These are phyloP conservation scores for Cercocebus atys DNA, from an alignment of 2,113 vertebrate genomes.

Conservation along the genomic window DNA sequence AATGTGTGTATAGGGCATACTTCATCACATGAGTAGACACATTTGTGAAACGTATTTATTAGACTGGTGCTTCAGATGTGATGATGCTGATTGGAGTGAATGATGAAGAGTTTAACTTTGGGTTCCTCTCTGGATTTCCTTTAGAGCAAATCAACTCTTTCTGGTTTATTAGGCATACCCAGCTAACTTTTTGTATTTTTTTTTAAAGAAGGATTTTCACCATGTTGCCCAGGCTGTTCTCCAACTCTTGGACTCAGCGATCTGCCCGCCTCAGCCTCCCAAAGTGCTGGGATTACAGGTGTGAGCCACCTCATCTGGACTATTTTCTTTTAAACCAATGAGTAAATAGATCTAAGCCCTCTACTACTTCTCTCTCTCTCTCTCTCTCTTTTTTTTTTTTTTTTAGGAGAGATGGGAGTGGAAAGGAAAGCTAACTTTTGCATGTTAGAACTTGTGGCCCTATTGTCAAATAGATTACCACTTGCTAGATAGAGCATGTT, in stretches of 20 bases:
- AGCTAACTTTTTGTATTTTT: too few relatives aligned
- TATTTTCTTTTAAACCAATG: not conserved
- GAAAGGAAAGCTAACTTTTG: not conserved
- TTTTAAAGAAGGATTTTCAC: too few relatives aligned
- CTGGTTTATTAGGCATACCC: not conserved
- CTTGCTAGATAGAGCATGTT: not conserved
- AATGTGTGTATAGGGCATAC: not conserved
- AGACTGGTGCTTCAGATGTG: not conserved
- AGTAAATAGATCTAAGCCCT: not conserved
- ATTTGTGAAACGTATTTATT: slow-evolving; percentile 10
- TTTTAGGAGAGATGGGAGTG: not conserved
- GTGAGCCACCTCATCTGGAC: too few relatives aligned
- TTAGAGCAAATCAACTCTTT: not conserved
- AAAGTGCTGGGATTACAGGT: too few relatives aligned
- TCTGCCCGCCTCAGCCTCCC: too few relatives aligned
- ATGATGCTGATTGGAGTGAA: not conserved
- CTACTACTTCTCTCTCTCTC: not conserved
- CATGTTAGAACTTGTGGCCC: not conserved
- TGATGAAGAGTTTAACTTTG: slow-evolving; percentile 32
- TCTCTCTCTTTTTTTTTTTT: not conserved
- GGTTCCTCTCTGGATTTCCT: slow-evolving; percentile 10
- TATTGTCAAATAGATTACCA: not conserved
- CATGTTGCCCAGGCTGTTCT: too few relatives aligned
- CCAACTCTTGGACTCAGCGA: too few relatives aligned
- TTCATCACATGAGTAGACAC: not conserved